Evolutionary conservation across 1,140 invertebrate species (phyloP), one percentile per base, ranked within the genome.

Genomic region (Dinoponera quadriceps): DNA sequence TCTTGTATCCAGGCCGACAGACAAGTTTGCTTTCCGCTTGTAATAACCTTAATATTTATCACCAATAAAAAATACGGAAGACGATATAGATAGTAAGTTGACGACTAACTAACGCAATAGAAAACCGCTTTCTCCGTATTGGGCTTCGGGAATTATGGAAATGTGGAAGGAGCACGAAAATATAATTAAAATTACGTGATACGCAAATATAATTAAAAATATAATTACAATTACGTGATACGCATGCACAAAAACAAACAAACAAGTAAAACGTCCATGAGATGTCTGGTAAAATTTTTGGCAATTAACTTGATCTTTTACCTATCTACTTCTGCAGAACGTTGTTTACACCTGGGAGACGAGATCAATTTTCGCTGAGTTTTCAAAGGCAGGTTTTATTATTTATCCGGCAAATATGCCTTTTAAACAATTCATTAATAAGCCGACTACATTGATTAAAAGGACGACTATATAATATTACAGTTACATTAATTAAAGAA

Each of bases 61-160:
- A 44, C 9, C 4, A 33, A 33, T 33, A 33, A 11, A 44, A 44
- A 44, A 44, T 44, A 27, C 29, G 29, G n/a, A 55, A 22, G 33
- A 51, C 51, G 27, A 72, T 72, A 54, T 38, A 55, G n/a, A n/a
- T n/a, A n/a, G n/a, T n/a, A n/a, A 72, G 55, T 72, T 33, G 69
- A 33, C 27, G 55, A 38, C n/a, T 14, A 38, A 5, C 27, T 33
- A n/a, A n/a, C n/a, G 29, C 3, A 33, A 33, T n/a, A 22, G 9
- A 27, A 57, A 72, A 20, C 27, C 7, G 69, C 51, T 72, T 72
- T 72, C 69, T 55, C 51, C n/a, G 18, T 63, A 75, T 63, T 51
- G 29, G 4, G 18, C 3, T 22, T 62, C 0, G 25, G 63, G 29
- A 29, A 75, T 25, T 18, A 27, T 11, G 38, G 9, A 14, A 25